A percentile compares a stretch with the other conserved stretches of the same genome.
These are phyloP conservation scores for Casuarius casuarius DNA, from an alignment of 2,113 vertebrate species.

Conservation along the genomic window DNA sequence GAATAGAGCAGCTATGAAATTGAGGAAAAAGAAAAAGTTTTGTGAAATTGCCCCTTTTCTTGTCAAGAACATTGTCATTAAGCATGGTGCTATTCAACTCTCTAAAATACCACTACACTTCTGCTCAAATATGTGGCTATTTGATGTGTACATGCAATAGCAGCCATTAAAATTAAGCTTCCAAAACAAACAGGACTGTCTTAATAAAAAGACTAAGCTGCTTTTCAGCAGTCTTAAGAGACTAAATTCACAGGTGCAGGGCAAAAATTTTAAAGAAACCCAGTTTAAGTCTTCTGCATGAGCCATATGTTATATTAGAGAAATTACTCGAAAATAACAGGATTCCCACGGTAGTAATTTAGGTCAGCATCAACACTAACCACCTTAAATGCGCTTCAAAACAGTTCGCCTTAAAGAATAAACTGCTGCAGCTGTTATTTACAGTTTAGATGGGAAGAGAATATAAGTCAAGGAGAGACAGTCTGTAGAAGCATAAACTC, in stretches of 20 bases:
- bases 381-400: background rate
- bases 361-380: background rate
- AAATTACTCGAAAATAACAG: background rate
- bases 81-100: background rate
- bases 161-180: background rate
- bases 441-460: background rate
- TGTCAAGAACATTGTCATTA: background rate
- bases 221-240: background rate
- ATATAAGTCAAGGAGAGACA: background rate
- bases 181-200: background rate
- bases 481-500: background rate
- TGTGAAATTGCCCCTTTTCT: background rate
- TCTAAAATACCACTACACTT: background rate
- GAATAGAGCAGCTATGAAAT: background rate
- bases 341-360: background rate
- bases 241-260: background rate
- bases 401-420: background rate
- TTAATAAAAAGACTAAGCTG: background rate
- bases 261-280: background rate
- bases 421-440: background rate
- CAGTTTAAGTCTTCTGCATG: background rate
- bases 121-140: background rate
- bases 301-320: background rate
- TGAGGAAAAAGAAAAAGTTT: background rate
- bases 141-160: fast-evolving